Evolutionary conservation across 2,888 invertebrate genomes (phyloP).

Genomic region (Harmothoe impar): DNA sequence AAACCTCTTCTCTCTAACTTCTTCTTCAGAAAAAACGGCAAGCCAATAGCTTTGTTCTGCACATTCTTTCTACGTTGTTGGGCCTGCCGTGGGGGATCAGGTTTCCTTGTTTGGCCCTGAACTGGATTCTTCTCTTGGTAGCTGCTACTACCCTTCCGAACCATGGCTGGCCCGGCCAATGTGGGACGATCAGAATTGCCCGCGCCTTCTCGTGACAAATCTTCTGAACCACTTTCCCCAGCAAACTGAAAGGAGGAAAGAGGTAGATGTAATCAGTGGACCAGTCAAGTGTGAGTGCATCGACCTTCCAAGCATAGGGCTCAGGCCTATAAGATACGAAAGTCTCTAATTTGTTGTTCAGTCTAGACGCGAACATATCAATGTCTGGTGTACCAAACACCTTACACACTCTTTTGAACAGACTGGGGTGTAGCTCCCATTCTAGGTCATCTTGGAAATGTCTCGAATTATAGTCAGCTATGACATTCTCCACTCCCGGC

Average conservation of each 20-base stretch:
- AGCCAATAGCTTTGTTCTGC: too few species aligned
- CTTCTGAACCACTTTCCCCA: neutral
- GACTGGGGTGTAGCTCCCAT: neutral
- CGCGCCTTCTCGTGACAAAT: too few species aligned
- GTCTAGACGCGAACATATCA: constrained; percentile 69
- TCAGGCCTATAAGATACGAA: constrained; percentile 70
- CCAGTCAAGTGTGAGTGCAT: constrained; percentile 69
- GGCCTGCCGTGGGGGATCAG: too few species aligned
- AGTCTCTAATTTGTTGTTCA: constrained; percentile 65
- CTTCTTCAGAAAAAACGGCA: too few species aligned
- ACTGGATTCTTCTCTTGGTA: too few species aligned
- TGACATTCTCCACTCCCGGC: constrained; percentile 24
- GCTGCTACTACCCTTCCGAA: too few species aligned
- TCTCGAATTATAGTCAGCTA: constrained; percentile 35
- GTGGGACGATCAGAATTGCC: too few species aligned
- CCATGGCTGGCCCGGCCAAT: too few species aligned
- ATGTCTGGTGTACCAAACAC: constrained; percentile 32
- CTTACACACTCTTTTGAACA: constrained; percentile 24
- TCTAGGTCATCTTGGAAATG: constrained; percentile 55
- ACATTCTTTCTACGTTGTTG: too few species aligned
- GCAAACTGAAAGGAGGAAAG: constrained; percentile 70
- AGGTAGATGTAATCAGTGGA: constrained; percentile 61
- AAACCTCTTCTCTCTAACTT: too few species aligned
- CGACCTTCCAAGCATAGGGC: constrained; percentile 65
- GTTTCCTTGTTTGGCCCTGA: too few species aligned